Base-by-base conservation (phyloP, 2,797 vertebrate species). In the Streptopelia turtur region DNA sequence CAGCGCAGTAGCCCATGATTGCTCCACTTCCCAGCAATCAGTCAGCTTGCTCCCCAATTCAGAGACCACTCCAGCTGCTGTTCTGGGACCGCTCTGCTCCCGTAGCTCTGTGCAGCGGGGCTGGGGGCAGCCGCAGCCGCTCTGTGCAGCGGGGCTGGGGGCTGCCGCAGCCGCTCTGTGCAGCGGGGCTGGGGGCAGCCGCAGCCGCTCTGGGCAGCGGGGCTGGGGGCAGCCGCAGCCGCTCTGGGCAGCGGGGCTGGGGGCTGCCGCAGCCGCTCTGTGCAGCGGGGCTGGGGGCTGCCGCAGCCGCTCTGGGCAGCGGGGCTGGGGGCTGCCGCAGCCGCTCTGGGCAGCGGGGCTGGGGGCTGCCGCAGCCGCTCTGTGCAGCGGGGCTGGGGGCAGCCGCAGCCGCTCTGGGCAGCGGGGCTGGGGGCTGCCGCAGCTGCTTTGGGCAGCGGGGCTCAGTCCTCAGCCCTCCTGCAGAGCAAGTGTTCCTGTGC, bases 31-130 rank as follows among this genome's bases (percentile, higher is more conserved):
- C 83, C 31, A 16, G 69, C 65, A 81, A n/a, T 90, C 65, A 5
- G 2, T 90, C 69, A 5, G 2, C 30, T 3, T 71, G 53, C 31
- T 89, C 53, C 39, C 65, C 70, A 45, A 56, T 53, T 77, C 76
- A 69, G 43, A 76, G 71, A 16, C 50, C 23, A 2, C 61, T 72
- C n/a, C 27, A 24, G 66, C 24, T 1, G 6, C 47, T 37, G 91
- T 76, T 33, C 45, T n/a, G 11, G 41, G 75, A 16, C 57, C 39
- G 27, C 56, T 63, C 31, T 0, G 0, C 49, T 86, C 41, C 35
- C 0, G 0, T 3, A 18, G 59, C 31, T 56, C 18, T 25, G 9
- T 1, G 1, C 30, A 16, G 75, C 0, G 0, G 1, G 9, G 49
- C 39, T 4, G 9, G 30, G 78, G 57, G 82, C 57, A 83, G 64